Conservation (phyloP, 2,113 vertebrate species). For the Silurus asotus region DNA sequence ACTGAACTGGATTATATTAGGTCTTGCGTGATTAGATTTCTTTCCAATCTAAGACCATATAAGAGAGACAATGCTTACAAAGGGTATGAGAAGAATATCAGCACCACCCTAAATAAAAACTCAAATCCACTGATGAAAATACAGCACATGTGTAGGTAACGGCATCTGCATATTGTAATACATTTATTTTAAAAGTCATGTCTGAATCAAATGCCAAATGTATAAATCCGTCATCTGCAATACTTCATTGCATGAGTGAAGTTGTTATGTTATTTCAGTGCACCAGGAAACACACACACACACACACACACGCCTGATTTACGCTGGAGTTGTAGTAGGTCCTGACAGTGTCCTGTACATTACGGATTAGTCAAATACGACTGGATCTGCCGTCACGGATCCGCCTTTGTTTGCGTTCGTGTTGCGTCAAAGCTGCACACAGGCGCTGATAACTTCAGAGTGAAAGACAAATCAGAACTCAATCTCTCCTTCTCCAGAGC, state of each 20-base stretch:
- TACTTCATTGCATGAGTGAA: neutral
- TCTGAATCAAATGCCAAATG: no score
- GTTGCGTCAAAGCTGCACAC: neutral
- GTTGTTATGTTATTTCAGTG: neutral
- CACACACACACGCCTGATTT: neutral
- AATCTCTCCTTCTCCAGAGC: neutral
- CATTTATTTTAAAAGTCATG: no score
- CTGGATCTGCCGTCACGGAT: neutral
- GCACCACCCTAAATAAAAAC: neutral
- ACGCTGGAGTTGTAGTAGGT: neutral
- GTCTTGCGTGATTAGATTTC: neutral
- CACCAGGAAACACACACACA: neutral
- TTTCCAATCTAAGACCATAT: neutral
- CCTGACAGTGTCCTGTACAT: neutral
- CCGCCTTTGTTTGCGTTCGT: conserved; percentile 22
- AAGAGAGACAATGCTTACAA: neutral
- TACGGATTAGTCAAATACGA: conserved; percentile 1
- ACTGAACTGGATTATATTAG: no score
- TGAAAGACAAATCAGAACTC: neutral
- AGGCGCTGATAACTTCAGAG: neutral
- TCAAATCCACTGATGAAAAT: neutral
- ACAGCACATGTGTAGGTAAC: neutral
- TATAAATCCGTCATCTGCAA: neutral
- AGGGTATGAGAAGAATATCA: neutral
- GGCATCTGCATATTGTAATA: neutral